Base-by-base conservation (phyloP, 2,888 invertebrate genomes). In the Epistrophella euchroma region DNA sequence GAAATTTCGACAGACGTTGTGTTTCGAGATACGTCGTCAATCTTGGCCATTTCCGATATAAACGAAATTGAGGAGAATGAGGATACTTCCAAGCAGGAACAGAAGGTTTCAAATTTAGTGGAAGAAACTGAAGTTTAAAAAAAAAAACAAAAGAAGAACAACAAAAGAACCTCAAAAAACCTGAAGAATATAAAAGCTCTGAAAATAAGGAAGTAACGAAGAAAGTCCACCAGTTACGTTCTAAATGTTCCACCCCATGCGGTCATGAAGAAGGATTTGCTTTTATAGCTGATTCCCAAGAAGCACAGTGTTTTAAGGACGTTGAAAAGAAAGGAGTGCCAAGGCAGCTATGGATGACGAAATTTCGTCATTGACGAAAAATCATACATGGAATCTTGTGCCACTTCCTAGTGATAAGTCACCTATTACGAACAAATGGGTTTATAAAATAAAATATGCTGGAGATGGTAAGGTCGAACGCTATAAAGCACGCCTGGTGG, bases 201-300 rank as follows among this genome's bases (percentile, higher is more conserved):
- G 37, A 37, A 13, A 13, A 37, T 4, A 40, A 40, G 40, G 15
- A 15, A 40, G 4, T 5, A 15, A 15, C 5, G 1, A 40, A 40
- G 40, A 40, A 40, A 15, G 4, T 15, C 15, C 40, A 40, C 40
- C 40, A 40, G 40, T 15, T 40, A 40, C 40, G 40, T 40, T 40
- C 40, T 15, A 40, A 40, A 40, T 40, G 40, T 15, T 7, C 6
- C 4, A 32, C 32, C 32, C 32, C 7, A 32, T 32, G 32, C 9
- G 5, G 1, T 32, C 32, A 32, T 32, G 32, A 32, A 32, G 1
- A 32, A 6, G 32, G 32, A 32, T 32, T 32, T 32, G 32, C 82
- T 68, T 72, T 56, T 82, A 13, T 50, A 82, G 50, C 22, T 62
- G 43, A 88, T 19, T 37, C 5, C 2, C 58, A 32, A 19, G 58